phyloP scores from a whole-genome alignment of 2,113 vertebrate species.

The Nothobranchius furzeri region DNA sequence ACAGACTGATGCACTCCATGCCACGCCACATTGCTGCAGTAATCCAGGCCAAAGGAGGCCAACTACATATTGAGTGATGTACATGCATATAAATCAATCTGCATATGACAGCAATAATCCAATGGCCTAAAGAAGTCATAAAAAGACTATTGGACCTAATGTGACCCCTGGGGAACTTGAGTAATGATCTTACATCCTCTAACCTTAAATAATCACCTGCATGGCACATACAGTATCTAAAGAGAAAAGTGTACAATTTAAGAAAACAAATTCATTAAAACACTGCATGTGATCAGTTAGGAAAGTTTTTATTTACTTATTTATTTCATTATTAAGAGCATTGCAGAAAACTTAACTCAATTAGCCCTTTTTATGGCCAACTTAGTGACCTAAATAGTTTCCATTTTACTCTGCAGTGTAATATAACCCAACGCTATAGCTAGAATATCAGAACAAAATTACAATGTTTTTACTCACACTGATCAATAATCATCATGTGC shows the following conservation, averaged over 20 bases:
- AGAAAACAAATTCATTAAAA: too few species aligned
- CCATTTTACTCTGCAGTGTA: neutral
- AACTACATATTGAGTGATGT: neutral
- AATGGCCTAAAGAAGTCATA: constrained; percentile 4
- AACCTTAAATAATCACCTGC: too few species aligned
- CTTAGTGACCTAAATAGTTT: neutral
- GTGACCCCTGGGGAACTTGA: neutral
- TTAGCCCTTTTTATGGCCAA: too few species aligned
- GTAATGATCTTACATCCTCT: too few species aligned
- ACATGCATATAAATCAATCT: constrained; percentile 31
- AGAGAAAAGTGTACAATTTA: too few species aligned
- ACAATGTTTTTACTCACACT: neutral
- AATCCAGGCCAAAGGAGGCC: too few species aligned
- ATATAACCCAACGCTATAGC: neutral
- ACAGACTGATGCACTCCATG: too few species aligned
- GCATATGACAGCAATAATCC: constrained; percentile 18
- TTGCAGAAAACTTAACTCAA: neutral
- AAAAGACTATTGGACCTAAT: neutral
- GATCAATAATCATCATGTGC: neutral
- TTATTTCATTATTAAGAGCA: neutral
- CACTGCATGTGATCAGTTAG: too few species aligned
- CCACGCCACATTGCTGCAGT: too few species aligned
- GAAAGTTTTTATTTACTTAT: neutral
- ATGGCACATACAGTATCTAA: too few species aligned
- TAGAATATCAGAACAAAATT: neutral